Evolutionary conservation across 2,888 invertebrate genomes (phyloP), one percentile per base, ranked within the genome.

Genomic region (Callosobruchus maculatus): DNA sequence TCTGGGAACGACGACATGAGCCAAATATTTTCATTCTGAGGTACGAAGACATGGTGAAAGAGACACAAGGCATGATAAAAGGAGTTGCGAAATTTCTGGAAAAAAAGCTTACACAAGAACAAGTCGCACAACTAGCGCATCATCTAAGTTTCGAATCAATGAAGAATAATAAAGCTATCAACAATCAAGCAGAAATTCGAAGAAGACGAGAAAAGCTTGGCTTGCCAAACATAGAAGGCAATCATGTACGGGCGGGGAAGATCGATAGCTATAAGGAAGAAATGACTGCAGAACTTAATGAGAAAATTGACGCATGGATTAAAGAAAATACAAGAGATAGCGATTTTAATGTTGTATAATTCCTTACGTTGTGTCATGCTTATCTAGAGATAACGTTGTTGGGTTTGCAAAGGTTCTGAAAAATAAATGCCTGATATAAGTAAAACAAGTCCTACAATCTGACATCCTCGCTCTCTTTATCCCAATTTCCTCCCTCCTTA

Each of bases 101-200:
- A 1, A 77, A 79, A 68, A 22, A 72, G 21, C 69, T 81, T 22
- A 74, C 76, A 2, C 77, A 75, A 0, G 74, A 79, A 66, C 76
- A 81, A 74, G 22, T 81, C 0, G 67, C 73, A n/a, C 75, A 73
- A 68, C 72, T 82, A 67, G 76, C 73, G 4, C 70, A 78, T 68
- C 81, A 81, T 74, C 74, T 82, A n/a, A 81, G 80, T 76, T 81
- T 81, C 70, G 80, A 82, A 69, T 77, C 77, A 9, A 91, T 91
- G 91, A 89, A 89, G 79, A 81, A 85, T 2, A 91, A 92, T 83
- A 85, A 87, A 2, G 86, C 88, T 68, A 89, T 90, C 1, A 90
- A 92, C 82, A 49, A 49, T 13, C 9, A 49, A 49, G 13, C 3
- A 1, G 18, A 13, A 18, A 49, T 49, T 49, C 13, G 13, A 13